Evolutionary conservation across 1,140 invertebrate genomes (phyloP).

Genomic region (Bombus confusus): DNA sequence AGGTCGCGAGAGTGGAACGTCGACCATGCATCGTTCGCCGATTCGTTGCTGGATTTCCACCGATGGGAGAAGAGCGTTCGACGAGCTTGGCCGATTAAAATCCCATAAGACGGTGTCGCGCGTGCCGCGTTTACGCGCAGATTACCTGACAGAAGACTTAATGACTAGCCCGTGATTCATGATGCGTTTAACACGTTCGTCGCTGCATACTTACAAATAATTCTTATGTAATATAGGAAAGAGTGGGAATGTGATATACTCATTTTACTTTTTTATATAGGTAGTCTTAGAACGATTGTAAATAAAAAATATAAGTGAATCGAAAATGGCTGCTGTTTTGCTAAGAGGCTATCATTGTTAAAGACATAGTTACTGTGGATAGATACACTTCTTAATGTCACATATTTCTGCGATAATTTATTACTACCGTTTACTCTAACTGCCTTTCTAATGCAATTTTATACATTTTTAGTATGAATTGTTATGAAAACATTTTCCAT

Average conservation of each 20-base stretch:
- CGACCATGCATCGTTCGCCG: constrained; percentile 28
- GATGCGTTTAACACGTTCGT: constrained; percentile 61
- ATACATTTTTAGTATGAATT: too few relatives aligned
- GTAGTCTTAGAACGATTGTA: fast-evolving
- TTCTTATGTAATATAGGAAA: background rate
- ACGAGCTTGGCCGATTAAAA: constrained; percentile 67
- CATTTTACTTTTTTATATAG: background rate
- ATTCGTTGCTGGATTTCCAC: constrained; percentile 32
- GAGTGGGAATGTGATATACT: background rate
- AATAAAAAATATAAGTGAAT: too few relatives aligned
- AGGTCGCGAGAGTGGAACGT: constrained; percentile 53
- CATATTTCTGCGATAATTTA: too few relatives aligned
- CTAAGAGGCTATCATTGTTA: too few relatives aligned
- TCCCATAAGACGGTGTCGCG: constrained; percentile 69
- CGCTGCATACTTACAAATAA: background rate
- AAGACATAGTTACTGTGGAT: too few relatives aligned
- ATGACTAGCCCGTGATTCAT: constrained; percentile 68
- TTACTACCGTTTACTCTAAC: too few relatives aligned
- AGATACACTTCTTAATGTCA: too few relatives aligned
- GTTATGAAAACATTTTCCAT: too few relatives aligned
- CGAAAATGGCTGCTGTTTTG: too few relatives aligned
- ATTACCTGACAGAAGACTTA: constrained; percentile 60
- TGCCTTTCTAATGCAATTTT: background rate
- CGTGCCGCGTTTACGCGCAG: constrained; percentile 59
- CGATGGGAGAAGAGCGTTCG: constrained; percentile 7